Evolutionary conservation across 2,888 invertebrate species (phyloP), one percentile per base, ranked within the genome.

Genomic region (Drosophila atripex): DNA sequence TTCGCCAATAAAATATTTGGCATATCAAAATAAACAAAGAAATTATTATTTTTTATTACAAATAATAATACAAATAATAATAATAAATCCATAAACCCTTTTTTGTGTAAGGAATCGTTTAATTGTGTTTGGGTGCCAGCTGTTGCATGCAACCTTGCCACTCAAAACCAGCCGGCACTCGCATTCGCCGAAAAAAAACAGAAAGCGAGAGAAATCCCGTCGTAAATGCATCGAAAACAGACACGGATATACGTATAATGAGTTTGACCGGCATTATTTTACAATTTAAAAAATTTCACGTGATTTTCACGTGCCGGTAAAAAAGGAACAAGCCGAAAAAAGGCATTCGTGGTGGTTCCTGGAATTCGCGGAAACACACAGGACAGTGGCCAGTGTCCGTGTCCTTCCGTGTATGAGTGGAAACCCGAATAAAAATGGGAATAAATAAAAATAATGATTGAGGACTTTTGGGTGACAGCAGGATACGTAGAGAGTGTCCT

Each of bases 181-280:
- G 30, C 18, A 47, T 38, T 47, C 39, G 25, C 41, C 39, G 45
- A 28, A 35, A 14, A 38, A 38, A 28, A n/a, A 49, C 11, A 35
- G 2, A 18, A n/a, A 21, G 30, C 16, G 12, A 12, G 28, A 30
- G 46, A 55, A 43, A 47, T 25, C 46, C 7, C 35, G 35, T 14
- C 30, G 32, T 43, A 28, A 35, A 74, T 14, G 43, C 45, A 60
- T 52, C 16, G 23, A 46, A 7, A 39, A 18, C 30, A 52, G 21
- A 25, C 41, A 21, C 55, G 41, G 50, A 54, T 52, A 46, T 71
- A 60, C 61, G 59, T 73, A 78, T 82, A 86, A 83, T 80, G 84
- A 86, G 84, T 83, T 83, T 80, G 86, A 83, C 84, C 80, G 86
- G 86, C 84, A 86, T 80, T 79, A 80, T 80, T 83, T 74, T 72